phyloP scores from a whole-genome alignment of 2,113 vertebrate genomes.

The Dipodomys spectabilis region DNA sequence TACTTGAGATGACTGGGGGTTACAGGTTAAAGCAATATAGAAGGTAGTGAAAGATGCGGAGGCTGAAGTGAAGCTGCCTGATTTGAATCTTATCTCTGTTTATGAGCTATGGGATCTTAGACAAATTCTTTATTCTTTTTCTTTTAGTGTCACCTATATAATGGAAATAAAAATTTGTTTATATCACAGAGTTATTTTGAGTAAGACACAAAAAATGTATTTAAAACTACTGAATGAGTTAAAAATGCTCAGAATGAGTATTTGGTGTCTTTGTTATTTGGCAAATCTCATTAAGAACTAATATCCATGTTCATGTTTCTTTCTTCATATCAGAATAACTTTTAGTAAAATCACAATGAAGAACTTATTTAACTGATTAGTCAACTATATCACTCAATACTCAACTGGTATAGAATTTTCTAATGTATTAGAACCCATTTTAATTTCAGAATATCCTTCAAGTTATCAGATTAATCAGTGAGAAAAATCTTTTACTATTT shows the following conservation, averaged over 20 bases:
- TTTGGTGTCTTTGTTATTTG: not conserved
- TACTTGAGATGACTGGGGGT: not conserved
- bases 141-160: slow-evolving; percentile 8
- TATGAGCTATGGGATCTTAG: not conserved
- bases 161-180: not conserved
- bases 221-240: not conserved
- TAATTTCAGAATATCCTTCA: not conserved
- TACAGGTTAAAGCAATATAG: not conserved
- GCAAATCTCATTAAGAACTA: not conserved
- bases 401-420: not conserved
- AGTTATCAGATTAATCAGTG: not conserved
- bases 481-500: not conserved
- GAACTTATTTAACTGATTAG: not conserved
- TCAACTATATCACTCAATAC: not conserved
- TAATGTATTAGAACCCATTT: not conserved
- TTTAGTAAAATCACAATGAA: not conserved
- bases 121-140: not conserved
- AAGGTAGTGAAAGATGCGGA: fast-evolving
- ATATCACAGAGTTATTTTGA: not conserved
- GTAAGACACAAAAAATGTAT: slow-evolving; percentile 33
- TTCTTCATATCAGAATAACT: slow-evolving; percentile 12
- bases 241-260: not conserved
- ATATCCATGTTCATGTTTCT: not conserved
- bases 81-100: not conserved
- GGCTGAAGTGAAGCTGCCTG: not conserved